A percentile compares a stretch with the other conserved stretches of the same genome.
phyloP scores from a whole-genome alignment of 2,888 invertebrate genomes.

The Agapostemon virescens region DNA sequence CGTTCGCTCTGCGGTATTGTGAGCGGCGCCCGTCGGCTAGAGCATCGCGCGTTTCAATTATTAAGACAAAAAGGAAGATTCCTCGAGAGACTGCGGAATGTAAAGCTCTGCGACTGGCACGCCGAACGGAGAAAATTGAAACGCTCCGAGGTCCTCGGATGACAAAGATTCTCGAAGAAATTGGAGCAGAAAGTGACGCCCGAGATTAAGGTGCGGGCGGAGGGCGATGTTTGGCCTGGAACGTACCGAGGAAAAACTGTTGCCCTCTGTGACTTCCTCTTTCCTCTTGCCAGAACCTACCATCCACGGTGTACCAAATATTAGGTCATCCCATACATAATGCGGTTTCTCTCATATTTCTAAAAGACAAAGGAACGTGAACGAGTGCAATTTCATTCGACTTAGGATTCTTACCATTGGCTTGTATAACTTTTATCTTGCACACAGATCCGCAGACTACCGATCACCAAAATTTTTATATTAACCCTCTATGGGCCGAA shows the following conservation, averaged over 20 bases:
- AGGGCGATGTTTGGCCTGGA: constrained; percentile 17
- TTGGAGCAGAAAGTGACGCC: constrained; percentile 59
- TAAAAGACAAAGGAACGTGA: background rate
- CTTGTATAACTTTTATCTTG: no score
- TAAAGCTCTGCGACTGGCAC: constrained; percentile 52
- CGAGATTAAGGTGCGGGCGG: constrained; percentile 34
- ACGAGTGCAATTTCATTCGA: background rate
- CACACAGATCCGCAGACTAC: no score
- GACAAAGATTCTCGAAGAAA: constrained; percentile 60
- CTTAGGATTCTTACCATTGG: no score
- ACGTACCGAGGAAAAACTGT: background rate
- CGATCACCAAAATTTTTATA: no score
- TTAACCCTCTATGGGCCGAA: no score
- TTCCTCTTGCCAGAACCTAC: background rate
- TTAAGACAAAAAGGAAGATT: constrained; percentile 54
- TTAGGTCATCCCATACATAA: background rate
- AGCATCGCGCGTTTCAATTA: constrained; percentile 54
- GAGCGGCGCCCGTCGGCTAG: constrained; percentile 19
- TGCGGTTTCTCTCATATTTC: background rate
- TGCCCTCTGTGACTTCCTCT: background rate
- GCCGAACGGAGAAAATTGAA: constrained; percentile 57
- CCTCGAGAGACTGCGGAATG: constrained; percentile 46
- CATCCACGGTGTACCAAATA: background rate
- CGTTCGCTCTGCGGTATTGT: constrained; percentile 39
- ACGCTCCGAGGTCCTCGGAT: constrained; percentile 49